Evolutionary conservation across 2,888 invertebrate species (phyloP), one percentile per base, ranked within the genome.

Genomic region (Eucera pruinosa): DNA sequence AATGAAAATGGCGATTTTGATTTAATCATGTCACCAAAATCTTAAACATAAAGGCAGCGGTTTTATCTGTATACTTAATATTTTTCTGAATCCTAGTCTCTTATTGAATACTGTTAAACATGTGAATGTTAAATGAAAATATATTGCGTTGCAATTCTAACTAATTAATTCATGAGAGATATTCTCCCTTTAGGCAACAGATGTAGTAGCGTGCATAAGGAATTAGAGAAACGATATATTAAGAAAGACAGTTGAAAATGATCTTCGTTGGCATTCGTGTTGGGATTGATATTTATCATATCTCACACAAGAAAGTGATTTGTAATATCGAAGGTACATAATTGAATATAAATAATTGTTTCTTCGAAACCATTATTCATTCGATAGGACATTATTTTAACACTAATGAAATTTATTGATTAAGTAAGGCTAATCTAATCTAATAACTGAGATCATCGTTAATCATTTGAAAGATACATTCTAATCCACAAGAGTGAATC

Each of bases 231-330:
- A 45, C 20, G 45, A 20, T 20, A 18, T 43, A 5, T 7, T 45
- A 45, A 2, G 45, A 7, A 45, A 45, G 45, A 45, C 45, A 20
- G 45, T 20, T 45, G 45, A 45, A 45, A 45, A 45, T 45, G 45
- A 45, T 41, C 41, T 41, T 6, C 45, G 20, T 45, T 45, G 20
- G 18, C 9, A 45, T 20, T 18, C 45, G 9, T 45, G 45, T 2
- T 2, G 20, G 45, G 20, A 45, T 45, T 45, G 20, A 20, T 20
- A 45, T 45, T 45, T 20, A 18, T 45, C 45, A 45, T 45, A 45
- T 7, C 18, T 20, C 20, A 20, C 9, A 45, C 20, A 13, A 20
- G 45, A 45, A 45, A n/a, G 20, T 45, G 45, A 45, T 45, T 45
- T 45, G 45, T 45, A 20, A 45, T 20, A 4, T 20, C 20, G 45